Base-by-base conservation (phyloP, 2,888 invertebrate genomes). In the Drosophila pullipes region DNA sequence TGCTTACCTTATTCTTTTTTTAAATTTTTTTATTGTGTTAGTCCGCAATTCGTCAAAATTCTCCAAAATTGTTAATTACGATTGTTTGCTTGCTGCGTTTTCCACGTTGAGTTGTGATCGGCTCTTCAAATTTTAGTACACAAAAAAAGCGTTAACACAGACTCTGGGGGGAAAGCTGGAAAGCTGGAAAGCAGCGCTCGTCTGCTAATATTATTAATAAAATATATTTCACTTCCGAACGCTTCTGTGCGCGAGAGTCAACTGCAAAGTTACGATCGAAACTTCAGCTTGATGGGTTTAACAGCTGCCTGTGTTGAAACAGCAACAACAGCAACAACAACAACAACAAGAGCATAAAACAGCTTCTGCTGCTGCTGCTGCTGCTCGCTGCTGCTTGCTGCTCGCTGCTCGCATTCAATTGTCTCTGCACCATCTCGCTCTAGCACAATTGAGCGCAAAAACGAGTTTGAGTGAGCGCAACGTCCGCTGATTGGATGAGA, bases 191-290 rank as follows among this genome's bases (percentile, higher is more conserved):
- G 73, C 66, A 57, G 65, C 54, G 33, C 74, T 75, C 70, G 64
- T 71, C 82, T 75, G 85, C 89, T 92, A 92, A 93, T 92, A 93
- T 92, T 93, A 93, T 93, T 93, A 93, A 93, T 92, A 93, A 93
- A 93, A 92, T 93, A 93, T 93, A 93, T 93, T 92, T 90, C 93
- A 93, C 93, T 93, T 93, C 93, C 93, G 93, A 93, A 93, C 93
- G 93, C 93, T 93, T 93, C 93, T 93, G 93, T 93, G 93, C 93
- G 92, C 93, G 91, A 93, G 92, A 93, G 93, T 92, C 93, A 93
- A 93, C 93, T 93, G 93, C 93, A 93, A 92, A 93, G 93, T 93
- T 93, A 93, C 93, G 93, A 93, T 93, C 93, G 91, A 92, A 92
- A 93, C 92, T 93, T 93, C 92, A 92, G 93, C 93, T 92, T 92